A percentile compares a stretch with the other conserved stretches of the same genome.
Conservation (phyloP, 1,140 invertebrate species). For the Heliconius eleuchia region DNA sequence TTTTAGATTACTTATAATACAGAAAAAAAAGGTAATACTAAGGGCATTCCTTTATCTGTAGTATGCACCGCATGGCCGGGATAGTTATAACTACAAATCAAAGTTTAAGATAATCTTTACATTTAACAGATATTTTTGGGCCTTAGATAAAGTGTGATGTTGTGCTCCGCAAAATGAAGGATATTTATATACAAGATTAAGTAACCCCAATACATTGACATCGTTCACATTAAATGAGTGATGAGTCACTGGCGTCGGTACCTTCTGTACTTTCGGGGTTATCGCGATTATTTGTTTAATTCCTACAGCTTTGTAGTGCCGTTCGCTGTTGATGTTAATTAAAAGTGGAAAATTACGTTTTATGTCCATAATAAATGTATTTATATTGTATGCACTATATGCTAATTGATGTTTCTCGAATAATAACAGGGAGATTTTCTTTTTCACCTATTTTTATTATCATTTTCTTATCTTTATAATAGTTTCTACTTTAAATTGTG, state of each 20-base stretch:
- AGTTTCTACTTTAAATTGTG: not conserved
- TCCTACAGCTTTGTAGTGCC: conserved; percentile 46
- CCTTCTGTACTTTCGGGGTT: conserved; percentile 45
- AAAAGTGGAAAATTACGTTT: conserved; percentile 18
- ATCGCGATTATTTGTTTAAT: conserved; percentile 58
- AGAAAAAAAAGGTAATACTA: too few species aligned
- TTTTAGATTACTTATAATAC: too few species aligned
- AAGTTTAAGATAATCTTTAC: too few species aligned
- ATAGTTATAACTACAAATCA: too few species aligned
- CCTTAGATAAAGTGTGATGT: not conserved
- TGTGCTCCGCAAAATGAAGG: too few species aligned
- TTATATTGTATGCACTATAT: not conserved
- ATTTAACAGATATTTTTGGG: not conserved
- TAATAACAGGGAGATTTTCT: not conserved
- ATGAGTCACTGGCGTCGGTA: conserved; percentile 58
- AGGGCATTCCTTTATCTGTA: too few species aligned
- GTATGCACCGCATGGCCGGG: too few species aligned
- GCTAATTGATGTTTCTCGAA: conserved; percentile 9
- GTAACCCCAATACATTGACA: not conserved
- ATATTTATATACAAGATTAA: not conserved
- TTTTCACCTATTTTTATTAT: too few species aligned
- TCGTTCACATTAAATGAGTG: conserved; percentile 59
- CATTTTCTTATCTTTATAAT: not conserved
- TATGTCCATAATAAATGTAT: conserved; percentile 8
- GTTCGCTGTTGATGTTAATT: conserved; percentile 30